Percentiles rank a stretch among this genome's conserved stretches.
Conservation (phyloP, 2,888 invertebrate species). For the Lepidochitona cinerea region DNA sequence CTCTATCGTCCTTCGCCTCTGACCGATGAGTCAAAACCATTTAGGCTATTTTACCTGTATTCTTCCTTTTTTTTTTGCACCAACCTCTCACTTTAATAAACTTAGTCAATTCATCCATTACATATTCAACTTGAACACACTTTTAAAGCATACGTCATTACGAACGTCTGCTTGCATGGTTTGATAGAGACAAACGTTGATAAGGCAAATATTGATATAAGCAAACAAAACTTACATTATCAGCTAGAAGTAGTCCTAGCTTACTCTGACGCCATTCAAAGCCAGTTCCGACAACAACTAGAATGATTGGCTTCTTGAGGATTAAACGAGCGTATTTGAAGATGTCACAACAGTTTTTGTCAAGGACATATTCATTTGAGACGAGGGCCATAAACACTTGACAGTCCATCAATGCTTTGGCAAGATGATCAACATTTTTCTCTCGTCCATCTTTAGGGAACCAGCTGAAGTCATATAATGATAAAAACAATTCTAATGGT, state of each 20-base stretch:
- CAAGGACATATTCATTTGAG: constrained; percentile 51
- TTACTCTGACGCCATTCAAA: constrained; percentile 58
- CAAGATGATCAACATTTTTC: constrained; percentile 42
- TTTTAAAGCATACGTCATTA: too few species aligned
- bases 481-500: not conserved
- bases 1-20: too few species aligned
- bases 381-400: constrained; percentile 57
- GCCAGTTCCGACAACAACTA: constrained; percentile 52
- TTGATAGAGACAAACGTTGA: too few species aligned
- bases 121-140: too few species aligned
- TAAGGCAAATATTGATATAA: too few species aligned
- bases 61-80: too few species aligned
- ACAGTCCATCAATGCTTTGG: constrained; percentile 52
- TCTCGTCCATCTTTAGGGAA: not conserved
- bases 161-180: too few species aligned
- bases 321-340: constrained; percentile 61
- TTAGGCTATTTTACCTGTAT: too few species aligned
- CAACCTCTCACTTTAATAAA: too few species aligned
- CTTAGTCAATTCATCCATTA: too few species aligned
- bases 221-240: constrained; percentile 55
- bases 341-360: constrained; percentile 54
- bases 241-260: constrained; percentile 55
- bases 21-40: too few species aligned
- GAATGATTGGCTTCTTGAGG: constrained; percentile 52
- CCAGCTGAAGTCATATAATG: constrained; percentile 15